Evolutionary conservation across 2,113 vertebrate species (phyloP), one percentile per base, ranked within the genome.

Genomic region (Arizona elegans): DNA sequence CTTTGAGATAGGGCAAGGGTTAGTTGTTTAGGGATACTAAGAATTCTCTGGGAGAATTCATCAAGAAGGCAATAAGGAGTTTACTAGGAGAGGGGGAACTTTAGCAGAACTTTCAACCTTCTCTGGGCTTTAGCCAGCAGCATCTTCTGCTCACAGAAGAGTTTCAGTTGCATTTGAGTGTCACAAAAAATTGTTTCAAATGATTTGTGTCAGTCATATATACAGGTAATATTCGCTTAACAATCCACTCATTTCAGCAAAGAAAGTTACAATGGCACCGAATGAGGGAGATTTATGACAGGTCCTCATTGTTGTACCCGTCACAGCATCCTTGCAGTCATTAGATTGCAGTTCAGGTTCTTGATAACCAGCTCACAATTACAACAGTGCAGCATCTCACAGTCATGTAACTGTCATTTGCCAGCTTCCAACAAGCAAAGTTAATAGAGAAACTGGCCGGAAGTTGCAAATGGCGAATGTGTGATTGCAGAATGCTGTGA

Each of bases 141-240:
- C 33, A 9, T 21, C 87, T 56, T 88, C 33, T 43, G 21, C 33
- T 89, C 9, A 24, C 17, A 58, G 38, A 43, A 29, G 54, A 58
- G 19, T 58, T 26, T 59, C 88, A 33, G 3, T 59, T 43, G 55
- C 5, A 1, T 8, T 43, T 89, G 55, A 38, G n/a, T 38, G 33
- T 24, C 5, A 43, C 38, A 5, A 38, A 58, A 1, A 0, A 59
- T 11, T 43, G 17, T 43, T 89, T 58, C 33, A 8, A 59, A 23
- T 3, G 23, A 0, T 0, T 15, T 62, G 0, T 0, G 5, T 21
- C 24, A 53, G 2, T 0, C 0, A 2, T 87, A 87, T 50, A 52
- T 50, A 52, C 8, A 86, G 33, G 38, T 50, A 86, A 26, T 70
- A 13, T n/a, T 70, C 29, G 13, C 65, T 70, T n/a, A 13, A 70